phyloP scores from a whole-genome alignment of 2,797 vertebrate genomes.

The Triplophysa bombifrons region DNA sequence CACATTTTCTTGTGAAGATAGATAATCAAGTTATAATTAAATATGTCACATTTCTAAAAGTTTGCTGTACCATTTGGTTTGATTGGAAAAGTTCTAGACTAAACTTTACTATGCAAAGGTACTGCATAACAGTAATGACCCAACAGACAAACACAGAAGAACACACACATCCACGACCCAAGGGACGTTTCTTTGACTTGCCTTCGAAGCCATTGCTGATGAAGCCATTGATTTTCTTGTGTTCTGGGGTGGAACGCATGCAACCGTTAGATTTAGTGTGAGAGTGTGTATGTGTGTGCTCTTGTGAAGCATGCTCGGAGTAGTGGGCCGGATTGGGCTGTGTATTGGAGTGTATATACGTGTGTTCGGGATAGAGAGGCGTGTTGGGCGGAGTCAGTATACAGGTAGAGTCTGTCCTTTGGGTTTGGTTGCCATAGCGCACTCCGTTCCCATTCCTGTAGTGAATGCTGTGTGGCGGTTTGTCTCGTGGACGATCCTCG shows the following conservation, averaged over 20 bases:
- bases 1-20: no score
- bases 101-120: not conserved
- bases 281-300: slow-evolving; percentile 44
- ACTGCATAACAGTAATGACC: slow-evolving; percentile 20
- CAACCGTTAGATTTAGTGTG: slow-evolving; percentile 46
- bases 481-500: slow-evolving; percentile 64
- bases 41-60: no score
- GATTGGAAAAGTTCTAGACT: no score
- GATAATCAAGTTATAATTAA: no score
- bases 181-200: slow-evolving; percentile 61
- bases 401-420: slow-evolving; percentile 79
- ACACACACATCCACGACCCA: slow-evolving; percentile 38
- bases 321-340: slow-evolving; percentile 25
- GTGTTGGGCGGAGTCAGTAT: slow-evolving; percentile 89
- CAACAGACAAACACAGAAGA: slow-evolving; percentile 12
- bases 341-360: slow-evolving; percentile 39
- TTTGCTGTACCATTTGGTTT: no score
- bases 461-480: slow-evolving; percentile 68
- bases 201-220: slow-evolving; percentile 80
- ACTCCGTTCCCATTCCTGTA: slow-evolving; percentile 68
- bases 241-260: slow-evolving; percentile 62
- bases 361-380: slow-evolving; percentile 80
- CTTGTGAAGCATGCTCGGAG: slow-evolving; percentile 37
- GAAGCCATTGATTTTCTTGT: slow-evolving; percentile 74
- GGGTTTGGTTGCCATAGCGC: slow-evolving; percentile 60